phyloP scores from a whole-genome alignment of 2,113 vertebrate species.

The Phalacrocorax aristotelis region DNA sequence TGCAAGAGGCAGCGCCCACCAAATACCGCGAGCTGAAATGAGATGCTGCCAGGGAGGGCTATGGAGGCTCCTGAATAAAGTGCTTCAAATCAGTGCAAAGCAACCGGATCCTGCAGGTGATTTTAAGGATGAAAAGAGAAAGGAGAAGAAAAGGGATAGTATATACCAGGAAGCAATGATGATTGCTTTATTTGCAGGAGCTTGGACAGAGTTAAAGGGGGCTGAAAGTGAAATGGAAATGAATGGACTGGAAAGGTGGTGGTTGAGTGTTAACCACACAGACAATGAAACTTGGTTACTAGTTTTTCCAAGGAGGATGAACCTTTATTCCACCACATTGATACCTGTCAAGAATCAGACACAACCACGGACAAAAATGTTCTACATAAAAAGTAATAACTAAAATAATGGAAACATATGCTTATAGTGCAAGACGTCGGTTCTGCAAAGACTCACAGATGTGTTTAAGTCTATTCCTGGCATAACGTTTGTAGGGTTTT shows the following conservation, averaged over 20 bases:
- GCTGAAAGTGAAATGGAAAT: background rate
- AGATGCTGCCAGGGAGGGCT: background rate
- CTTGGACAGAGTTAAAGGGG: background rate
- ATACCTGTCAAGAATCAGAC: background rate
- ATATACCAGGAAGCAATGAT: background rate
- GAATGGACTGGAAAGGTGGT: background rate
- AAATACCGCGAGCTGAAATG: background rate
- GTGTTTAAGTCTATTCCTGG: background rate
- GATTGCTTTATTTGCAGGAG: background rate
- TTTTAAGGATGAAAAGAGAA: background rate
- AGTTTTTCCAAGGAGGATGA: background rate
- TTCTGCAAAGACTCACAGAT: background rate
- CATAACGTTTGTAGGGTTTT: background rate
- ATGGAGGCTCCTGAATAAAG: background rate
- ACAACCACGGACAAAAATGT: background rate
- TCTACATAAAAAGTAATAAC: background rate
- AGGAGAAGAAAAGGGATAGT: background rate
- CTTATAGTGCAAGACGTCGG: background rate
- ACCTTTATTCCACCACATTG: background rate
- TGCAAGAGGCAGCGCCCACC: background rate
- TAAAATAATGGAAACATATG: background rate
- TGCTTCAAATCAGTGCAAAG: background rate
- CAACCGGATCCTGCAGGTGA: fast-evolving
- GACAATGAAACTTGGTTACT: background rate
- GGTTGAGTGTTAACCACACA: background rate